These are phyloP conservation scores for Gymnocypris eckloni DNA, from an alignment of 2,797 vertebrate genomes.

Conservation along the genomic window DNA sequence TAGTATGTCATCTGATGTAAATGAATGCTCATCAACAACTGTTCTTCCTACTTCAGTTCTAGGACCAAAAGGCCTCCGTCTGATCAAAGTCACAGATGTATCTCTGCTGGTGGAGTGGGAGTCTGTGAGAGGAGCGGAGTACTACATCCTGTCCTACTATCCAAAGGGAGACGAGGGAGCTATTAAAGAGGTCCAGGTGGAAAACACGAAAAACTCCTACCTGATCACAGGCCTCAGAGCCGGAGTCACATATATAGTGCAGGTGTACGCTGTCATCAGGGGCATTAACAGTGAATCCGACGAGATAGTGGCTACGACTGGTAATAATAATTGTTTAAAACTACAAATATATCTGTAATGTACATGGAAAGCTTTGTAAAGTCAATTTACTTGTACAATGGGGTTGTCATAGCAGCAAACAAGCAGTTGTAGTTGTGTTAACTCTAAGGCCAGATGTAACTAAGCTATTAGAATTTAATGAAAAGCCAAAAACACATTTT, in stretches of 20 bases:
- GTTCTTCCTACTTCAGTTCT: slow-evolving; percentile 72
- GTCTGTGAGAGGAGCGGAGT: slow-evolving; percentile 76
- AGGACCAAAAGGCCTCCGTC: slow-evolving; percentile 77
- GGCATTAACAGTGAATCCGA: slow-evolving; percentile 78
- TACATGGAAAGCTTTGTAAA: not conserved
- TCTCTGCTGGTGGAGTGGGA: slow-evolving; percentile 88
- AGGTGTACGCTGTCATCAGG: slow-evolving; percentile 80
- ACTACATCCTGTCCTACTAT: slow-evolving; percentile 85
- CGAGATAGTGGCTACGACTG: slow-evolving; percentile 82
- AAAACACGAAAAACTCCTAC: slow-evolving; percentile 80
- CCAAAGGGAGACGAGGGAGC: slow-evolving; percentile 71
- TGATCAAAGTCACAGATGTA: slow-evolving; percentile 80
- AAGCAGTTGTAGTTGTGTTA: slow-evolving; percentile 63
- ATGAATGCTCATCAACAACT: not conserved
- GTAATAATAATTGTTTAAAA: slow-evolving; percentile 68
- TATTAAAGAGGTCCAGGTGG: slow-evolving; percentile 74
- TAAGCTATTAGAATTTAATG: slow-evolving; percentile 49
- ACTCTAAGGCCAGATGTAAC: slow-evolving; percentile 63
- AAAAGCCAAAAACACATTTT: slow-evolving; percentile 64
- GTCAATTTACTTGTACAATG: not conserved
- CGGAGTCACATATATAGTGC: slow-evolving; percentile 81
- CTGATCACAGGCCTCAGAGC: slow-evolving; percentile 80
- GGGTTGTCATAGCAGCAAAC: slow-evolving; percentile 55
- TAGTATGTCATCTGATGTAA: not conserved
- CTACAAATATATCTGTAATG: not conserved